These are phyloP conservation scores for Apocrypta bakeri DNA, from an alignment of 1,140 invertebrate genomes.

Conservation along the genomic window DNA sequence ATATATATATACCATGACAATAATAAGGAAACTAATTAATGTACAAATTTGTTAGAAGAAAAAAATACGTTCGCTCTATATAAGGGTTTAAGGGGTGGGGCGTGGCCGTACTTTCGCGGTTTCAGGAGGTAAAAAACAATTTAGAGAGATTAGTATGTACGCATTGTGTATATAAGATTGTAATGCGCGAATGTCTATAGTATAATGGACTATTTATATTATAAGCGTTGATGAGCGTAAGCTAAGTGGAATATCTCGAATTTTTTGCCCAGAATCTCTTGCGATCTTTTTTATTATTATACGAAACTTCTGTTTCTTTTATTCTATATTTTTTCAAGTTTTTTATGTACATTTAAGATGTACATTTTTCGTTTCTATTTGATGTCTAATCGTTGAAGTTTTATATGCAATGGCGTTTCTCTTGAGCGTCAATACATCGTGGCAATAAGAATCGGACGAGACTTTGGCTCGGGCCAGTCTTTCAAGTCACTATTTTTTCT, in stretches of 20 bases:
- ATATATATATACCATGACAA: slow-evolving; percentile 72
- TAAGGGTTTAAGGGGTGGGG: slow-evolving; percentile 47
- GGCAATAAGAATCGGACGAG: neutral
- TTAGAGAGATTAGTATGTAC: slow-evolving; percentile 37
- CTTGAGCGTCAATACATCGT: slow-evolving; percentile 11
- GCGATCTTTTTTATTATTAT: slow-evolving; percentile 36
- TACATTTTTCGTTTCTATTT: slow-evolving; percentile 35
- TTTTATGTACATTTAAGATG: slow-evolving; percentile 25
- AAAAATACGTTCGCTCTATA: slow-evolving; percentile 58
- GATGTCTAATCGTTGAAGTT: slow-evolving; percentile 29
- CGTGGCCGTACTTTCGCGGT: slow-evolving; percentile 28
- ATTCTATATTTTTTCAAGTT: slow-evolving; percentile 47
- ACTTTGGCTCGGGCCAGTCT: neutral
- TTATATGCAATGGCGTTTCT: slow-evolving; percentile 21
- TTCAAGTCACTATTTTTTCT: slow-evolving; percentile 11
- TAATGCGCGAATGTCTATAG: slow-evolving; percentile 22
- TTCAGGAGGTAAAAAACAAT: slow-evolving; percentile 43
- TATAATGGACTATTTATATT: slow-evolving; percentile 36
- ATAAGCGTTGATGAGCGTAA: slow-evolving; percentile 13
- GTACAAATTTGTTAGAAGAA: slow-evolving; percentile 74
- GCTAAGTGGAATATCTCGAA: slow-evolving; percentile 11
- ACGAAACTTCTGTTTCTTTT: slow-evolving; percentile 38
- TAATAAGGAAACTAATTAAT: slow-evolving; percentile 75
- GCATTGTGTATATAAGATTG: slow-evolving; percentile 47
- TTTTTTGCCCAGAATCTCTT: slow-evolving; percentile 31